phyloP scores from a whole-genome alignment of 2,113 vertebrate genomes.

The Corydoras maculifer region DNA sequence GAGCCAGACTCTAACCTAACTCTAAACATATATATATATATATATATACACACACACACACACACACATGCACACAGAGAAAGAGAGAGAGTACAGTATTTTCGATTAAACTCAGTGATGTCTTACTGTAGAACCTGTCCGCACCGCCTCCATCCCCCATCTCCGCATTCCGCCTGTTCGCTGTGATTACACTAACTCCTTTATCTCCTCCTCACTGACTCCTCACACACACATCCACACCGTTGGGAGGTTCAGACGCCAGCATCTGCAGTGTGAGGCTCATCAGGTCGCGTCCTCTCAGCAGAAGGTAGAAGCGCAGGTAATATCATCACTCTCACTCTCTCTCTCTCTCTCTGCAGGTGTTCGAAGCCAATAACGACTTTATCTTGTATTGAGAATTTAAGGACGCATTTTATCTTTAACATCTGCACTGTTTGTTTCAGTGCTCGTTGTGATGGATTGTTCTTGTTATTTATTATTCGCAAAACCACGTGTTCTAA shows the following conservation, averaged over 20 bases:
- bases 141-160: constrained; percentile 59
- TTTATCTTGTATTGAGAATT: too few relatives aligned
- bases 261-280: constrained; percentile 1
- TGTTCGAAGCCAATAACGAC: too few relatives aligned
- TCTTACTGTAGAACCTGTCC: constrained; percentile 59
- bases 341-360: too few relatives aligned
- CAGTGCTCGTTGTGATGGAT: too few relatives aligned
- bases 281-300: not conserved
- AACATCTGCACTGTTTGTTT: too few relatives aligned
- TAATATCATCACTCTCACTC: constrained; percentile 8
- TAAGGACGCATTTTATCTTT: too few relatives aligned
- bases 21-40: too few relatives aligned
- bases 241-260: not conserved
- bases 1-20: constrained; percentile 47
- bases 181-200: constrained; percentile 44
- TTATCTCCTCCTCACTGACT: constrained; percentile 9
- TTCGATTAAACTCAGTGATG: constrained; percentile 10
- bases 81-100: not conserved
- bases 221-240: constrained; percentile 19
- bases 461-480: too few relatives aligned
- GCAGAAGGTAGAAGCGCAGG: constrained; percentile 14
- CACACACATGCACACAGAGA: too few relatives aligned
- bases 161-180: constrained; percentile 59
- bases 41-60: too few relatives aligned
- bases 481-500: too few relatives aligned